Evolutionary conservation across 92 coral and sea anemone genomes (phyloP), one percentile per base, ranked within the genome.

Genomic region (Paramuricea clavata): DNA sequence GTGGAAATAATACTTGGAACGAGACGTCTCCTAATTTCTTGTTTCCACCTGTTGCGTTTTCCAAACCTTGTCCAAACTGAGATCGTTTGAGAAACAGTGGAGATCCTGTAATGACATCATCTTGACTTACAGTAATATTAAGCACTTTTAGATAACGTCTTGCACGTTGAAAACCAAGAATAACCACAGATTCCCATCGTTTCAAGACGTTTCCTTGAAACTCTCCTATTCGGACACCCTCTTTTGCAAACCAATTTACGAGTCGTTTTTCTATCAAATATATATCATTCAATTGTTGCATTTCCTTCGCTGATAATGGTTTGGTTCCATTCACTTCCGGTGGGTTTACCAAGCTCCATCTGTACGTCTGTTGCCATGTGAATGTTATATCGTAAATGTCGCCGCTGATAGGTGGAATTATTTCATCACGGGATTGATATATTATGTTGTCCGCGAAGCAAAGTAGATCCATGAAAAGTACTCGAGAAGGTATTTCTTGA

Each of bases 201-300:
- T 78, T 86, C 33, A 49, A 50, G 54, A 83, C 76, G 74, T 87
- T 68, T 17, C 89, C 83, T 50, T 61, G 47, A 74, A 78, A 76
- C 23, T 77, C 36, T 56, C 12, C 49, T 32, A 83, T 69, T n/a
- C 68, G 23, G 39, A 77, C 75, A 25, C 81, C 74, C 85, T 78
- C 80, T 26, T 52, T 76, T 8, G 83, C 89, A 62, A 85, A 92
- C 95, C 95, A 92, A 73, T 89, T 89, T 16, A 83, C 54, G 41
- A 89, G 73, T 13, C 93, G 87, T 25, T 78, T 78, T 62, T 92
- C 89, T 47, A 92, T 87, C 25, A 83, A 52, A 10, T 31, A 30
- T 34, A 92, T 33, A 36, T 83, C 76, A 15, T 30, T 42, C 33
- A 88, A 21, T 60, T 82, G 50, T 17, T 83, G 39, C 21, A n/a